These are phyloP conservation scores for Lates calcarifer DNA, from an alignment of 2,113 vertebrate genomes.

Conservation along the genomic window DNA sequence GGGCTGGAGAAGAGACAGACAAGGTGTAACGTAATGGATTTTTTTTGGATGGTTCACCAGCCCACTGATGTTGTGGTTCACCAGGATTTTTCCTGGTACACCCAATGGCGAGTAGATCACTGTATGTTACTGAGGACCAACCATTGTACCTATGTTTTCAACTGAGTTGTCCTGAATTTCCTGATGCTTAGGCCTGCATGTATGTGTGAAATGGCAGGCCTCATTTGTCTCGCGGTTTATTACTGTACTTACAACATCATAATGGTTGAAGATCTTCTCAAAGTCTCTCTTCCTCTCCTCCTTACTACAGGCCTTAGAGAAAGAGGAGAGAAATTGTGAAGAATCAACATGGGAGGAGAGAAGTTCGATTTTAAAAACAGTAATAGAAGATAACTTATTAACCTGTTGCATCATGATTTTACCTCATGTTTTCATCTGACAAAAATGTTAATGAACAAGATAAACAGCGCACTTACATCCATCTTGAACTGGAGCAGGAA, in stretches of 20 bases:
- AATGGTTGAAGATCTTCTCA: constrained; percentile 95
- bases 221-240: not conserved
- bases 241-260: constrained; percentile 93
- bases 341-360: not conserved
- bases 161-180: no score
- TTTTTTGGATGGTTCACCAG: no score
- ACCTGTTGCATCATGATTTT: not conserved
- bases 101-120: no score
- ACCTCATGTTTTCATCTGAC: not conserved
- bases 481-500: constrained; percentile 96
- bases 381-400: not conserved
- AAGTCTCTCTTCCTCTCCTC: constrained; percentile 94
- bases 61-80: no score
- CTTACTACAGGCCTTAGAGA: constrained; percentile 86
- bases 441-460: not conserved
- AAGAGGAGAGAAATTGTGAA: not conserved
- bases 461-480: constrained; percentile 88
- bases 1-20: no score
- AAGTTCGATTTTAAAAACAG: not conserved
- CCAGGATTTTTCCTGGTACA: no score
- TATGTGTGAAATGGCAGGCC: not conserved
- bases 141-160: no score
- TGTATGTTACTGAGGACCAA: no score
- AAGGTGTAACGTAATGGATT: no score
- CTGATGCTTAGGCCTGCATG: not conserved